Percentiles rank a stretch among this genome's conserved stretches.
These are phyloP conservation scores for Argynnis bischoffii DNA, from an alignment of 2,888 invertebrate genomes.

Conservation along the genomic window DNA sequence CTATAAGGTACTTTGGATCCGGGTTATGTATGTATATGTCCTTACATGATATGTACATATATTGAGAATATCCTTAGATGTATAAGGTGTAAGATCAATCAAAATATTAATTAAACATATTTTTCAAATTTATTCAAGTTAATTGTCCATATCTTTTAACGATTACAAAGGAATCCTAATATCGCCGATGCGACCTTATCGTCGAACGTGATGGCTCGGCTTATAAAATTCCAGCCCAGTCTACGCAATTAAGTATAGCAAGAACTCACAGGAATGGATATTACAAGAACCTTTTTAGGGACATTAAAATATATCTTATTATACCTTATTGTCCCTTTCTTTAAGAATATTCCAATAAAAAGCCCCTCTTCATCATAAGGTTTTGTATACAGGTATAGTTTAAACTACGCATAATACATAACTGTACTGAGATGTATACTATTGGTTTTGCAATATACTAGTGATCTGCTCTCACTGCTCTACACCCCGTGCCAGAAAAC, in stretches of 20 bases:
- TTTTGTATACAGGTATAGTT: neutral
- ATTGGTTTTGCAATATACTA: too few species aligned
- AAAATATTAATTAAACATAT: slow-evolving; percentile 1
- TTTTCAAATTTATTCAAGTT: neutral
- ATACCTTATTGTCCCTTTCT: neutral
- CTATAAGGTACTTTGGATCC: too few species aligned
- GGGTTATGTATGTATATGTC: too few species aligned
- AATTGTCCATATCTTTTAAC: slow-evolving; percentile 19
- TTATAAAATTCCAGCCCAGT: slow-evolving; percentile 38
- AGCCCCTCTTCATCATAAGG: neutral
- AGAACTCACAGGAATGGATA: slow-evolving; percentile 29
- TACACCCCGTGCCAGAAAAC: too few species aligned
- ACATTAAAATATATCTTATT: slow-evolving; percentile 17
- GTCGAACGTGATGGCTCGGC: slow-evolving; percentile 38
- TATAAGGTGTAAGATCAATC: neutral
- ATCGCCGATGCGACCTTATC: slow-evolving; percentile 32
- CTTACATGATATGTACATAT: too few species aligned
- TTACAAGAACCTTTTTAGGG: slow-evolving; percentile 25
- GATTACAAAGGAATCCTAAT: slow-evolving; percentile 37
- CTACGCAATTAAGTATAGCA: slow-evolving; percentile 32
- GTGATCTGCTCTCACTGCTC: too few species aligned
- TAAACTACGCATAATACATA: too few species aligned
- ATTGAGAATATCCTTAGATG: too few species aligned
- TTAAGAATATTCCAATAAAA: neutral
- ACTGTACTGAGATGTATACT: too few species aligned